Evolutionary conservation across 2,888 invertebrate species (phyloP).

Genomic region (Callosobruchus maculatus): DNA sequence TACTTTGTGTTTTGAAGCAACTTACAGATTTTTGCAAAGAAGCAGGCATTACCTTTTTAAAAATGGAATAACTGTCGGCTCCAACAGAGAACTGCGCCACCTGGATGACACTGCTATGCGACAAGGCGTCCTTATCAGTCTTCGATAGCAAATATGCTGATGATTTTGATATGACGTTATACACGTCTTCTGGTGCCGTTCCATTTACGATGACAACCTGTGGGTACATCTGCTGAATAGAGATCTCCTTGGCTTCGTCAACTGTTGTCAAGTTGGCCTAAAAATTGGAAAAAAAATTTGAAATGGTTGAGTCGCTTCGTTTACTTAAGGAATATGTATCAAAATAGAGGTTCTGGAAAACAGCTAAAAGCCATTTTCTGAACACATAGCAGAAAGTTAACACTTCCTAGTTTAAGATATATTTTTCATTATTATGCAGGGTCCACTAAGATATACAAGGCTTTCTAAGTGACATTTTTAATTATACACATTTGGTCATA

Average conservation of each 20-base stretch:
- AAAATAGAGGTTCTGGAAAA: too few relatives aligned
- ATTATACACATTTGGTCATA: too few relatives aligned
- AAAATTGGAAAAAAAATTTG: constrained; percentile 17
- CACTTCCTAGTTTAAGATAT: too few relatives aligned
- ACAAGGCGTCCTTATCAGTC: constrained; percentile 27
- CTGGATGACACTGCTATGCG: constrained; percentile 29
- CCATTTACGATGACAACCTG: constrained; percentile 39
- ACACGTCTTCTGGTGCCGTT: constrained; percentile 33
- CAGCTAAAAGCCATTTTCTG: too few relatives aligned
- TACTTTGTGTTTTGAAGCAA: too few relatives aligned
- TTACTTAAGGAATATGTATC: too few relatives aligned
- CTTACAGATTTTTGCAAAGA: too few relatives aligned
- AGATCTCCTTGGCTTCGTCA: constrained; percentile 35
- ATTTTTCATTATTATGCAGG: too few relatives aligned
- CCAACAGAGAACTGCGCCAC: constrained; percentile 35
- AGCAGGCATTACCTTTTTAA: constrained; percentile 35
- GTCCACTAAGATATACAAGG: too few relatives aligned
- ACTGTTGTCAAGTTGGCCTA: constrained; percentile 38
- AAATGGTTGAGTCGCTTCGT: too few relatives aligned
- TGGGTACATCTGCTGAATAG: constrained; percentile 38
- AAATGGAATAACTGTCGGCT: constrained; percentile 35
- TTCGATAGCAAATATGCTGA: constrained; percentile 38
- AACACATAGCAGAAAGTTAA: too few relatives aligned
- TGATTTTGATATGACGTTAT: constrained; percentile 33
- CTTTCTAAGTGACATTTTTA: too few relatives aligned